Percentiles rank a stretch among this genome's conserved stretches.
Evolutionary conservation across 2,113 vertebrate genomes (phyloP).

Genomic region (Tiliqua scincoides): DNA sequence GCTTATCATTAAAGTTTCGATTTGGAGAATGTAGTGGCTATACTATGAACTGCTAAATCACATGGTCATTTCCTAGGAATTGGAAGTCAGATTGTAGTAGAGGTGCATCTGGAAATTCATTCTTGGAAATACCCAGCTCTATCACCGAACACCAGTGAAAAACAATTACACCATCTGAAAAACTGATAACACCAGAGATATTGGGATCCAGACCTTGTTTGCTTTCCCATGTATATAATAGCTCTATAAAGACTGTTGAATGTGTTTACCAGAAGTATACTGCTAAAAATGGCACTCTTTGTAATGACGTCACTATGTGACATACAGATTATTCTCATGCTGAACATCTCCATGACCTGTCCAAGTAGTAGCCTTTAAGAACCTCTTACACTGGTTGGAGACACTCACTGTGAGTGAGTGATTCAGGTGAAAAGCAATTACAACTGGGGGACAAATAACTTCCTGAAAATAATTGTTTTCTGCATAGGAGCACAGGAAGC

Average conservation of each 20-base stretch:
- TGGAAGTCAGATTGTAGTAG: background rate
- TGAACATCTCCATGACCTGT: background rate
- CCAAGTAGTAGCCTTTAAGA: background rate
- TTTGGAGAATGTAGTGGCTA: background rate
- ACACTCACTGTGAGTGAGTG: background rate
- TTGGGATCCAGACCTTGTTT: background rate
- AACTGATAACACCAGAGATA: background rate
- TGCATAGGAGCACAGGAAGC: background rate
- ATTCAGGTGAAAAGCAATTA: background rate
- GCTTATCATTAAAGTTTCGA: background rate
- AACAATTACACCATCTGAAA: background rate
- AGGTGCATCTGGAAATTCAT: background rate
- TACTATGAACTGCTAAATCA: background rate
- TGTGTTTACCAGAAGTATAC: background rate
- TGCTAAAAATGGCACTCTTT: background rate
- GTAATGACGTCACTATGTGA: too few species aligned
- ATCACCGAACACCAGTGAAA: background rate
- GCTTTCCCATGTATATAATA: background rate
- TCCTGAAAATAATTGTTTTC: background rate
- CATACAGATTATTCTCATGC: background rate
- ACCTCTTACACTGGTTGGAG: background rate
- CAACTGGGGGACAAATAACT: background rate
- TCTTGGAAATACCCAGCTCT: background rate
- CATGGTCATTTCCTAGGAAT: background rate
- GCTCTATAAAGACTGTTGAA: background rate